Base-by-base conservation (phyloP, 2,888 invertebrate species). In the Laspeyria flexula region DNA sequence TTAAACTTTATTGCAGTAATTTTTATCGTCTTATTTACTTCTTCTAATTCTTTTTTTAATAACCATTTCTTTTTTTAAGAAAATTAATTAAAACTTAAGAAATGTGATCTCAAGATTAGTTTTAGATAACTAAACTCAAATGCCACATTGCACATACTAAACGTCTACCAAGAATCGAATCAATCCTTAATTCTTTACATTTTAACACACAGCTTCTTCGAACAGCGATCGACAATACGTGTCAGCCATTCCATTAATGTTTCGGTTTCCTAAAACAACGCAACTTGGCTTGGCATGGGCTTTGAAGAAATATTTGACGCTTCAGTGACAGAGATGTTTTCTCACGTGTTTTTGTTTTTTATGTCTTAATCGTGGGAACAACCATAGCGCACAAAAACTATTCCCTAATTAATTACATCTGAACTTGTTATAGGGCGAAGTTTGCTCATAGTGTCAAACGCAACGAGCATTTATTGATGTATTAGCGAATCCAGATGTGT, bases 161-260 rank as follows among this genome's bases (percentile, higher is more conserved):
- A 30, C 38, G 35, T 66, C 65, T 82, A 79, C 78, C 61, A 41
- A 56, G 81, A 85, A 82, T 65, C 55, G 53, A 58, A 68, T 77
- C 73, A 69, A 69, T 71, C 63, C 56, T 50, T 76, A 77, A 88
- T 88, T 79, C 83, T 65, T 71, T 55, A 81, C 77, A 86, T 87
- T 83, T 81, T 60, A 67, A 78, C 70, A 75, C 79, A 66, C 66
- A 65, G 65, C 59, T 91, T 90, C 90, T 73, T 66, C 77, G 90
- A 88, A 90, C 65, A 64, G 61, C 67, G 71, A 71, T 81, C 77
- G 70, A 82, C 81, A 81, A 83, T 81, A 87, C 79, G 88, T 86
- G 90, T 90, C 89, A 86, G 90, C 84, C 87, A 89, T 90, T 90
- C 87, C 82, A 88, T 81, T 88, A 85, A 86, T 83, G 85, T 81